phyloP scores from a whole-genome alignment of 2,888 invertebrate genomes.

The Rhagium mordax region DNA sequence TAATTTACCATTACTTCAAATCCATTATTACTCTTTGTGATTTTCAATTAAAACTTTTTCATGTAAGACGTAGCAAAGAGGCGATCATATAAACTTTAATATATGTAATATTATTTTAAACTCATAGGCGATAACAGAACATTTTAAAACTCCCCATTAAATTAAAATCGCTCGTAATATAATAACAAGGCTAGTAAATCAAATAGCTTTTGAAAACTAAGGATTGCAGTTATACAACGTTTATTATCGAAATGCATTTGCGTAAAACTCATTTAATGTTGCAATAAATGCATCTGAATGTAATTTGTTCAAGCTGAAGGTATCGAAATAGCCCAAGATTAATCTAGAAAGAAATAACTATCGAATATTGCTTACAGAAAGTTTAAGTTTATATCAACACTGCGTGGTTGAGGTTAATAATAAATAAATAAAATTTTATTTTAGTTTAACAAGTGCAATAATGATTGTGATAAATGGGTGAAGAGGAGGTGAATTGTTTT shows the following conservation, averaged over 20 bases:
- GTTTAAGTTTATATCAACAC: neutral
- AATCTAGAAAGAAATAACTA: neutral
- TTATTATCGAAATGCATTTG: conserved; percentile 48
- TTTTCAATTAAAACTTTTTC: neutral
- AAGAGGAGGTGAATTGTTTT: neutral
- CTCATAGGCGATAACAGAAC: neutral
- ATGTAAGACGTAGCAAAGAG: neutral
- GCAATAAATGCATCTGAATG: conserved; percentile 32
- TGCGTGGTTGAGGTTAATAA: neutral
- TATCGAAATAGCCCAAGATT: conserved; percentile 33
- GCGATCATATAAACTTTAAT: neutral
- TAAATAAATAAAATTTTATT: neutral
- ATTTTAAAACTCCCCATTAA: conserved; percentile 1
- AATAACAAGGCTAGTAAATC: conserved; percentile 13
- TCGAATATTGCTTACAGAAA: neutral
- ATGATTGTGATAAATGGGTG: neutral
- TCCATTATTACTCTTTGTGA: no score
- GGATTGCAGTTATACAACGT: conserved; percentile 37
- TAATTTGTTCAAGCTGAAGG: conserved; percentile 26
- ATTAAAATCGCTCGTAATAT: conserved; percentile 22
- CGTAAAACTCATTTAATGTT: conserved; percentile 41
- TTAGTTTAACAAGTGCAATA: neutral
- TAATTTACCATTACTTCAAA: no score
- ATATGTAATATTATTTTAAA: neutral
- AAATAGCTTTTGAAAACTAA: conserved; percentile 31